These are phyloP conservation scores for Palloptera scutellata DNA, from an alignment of 2,888 invertebrate species.

Conservation along the genomic window DNA sequence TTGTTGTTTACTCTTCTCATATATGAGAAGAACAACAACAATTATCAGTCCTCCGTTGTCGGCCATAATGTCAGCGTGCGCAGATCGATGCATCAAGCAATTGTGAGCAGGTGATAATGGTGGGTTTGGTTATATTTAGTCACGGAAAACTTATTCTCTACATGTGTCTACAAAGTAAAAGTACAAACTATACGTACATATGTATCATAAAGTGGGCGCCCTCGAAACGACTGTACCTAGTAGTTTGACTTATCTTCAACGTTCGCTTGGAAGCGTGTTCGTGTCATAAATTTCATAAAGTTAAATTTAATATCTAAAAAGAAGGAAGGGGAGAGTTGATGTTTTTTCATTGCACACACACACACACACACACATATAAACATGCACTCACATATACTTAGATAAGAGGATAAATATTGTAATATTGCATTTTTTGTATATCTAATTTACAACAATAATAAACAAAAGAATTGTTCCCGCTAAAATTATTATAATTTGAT, in stretches of 20 bases:
- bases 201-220: slow-evolving; percentile 14
- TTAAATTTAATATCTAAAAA: slow-evolving; percentile 35
- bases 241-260: too few species aligned
- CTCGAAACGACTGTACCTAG: slow-evolving; percentile 20
- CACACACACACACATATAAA: too few species aligned
- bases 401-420: background rate
- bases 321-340: background rate
- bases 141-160: slow-evolving; percentile 32
- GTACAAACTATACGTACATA: too few species aligned
- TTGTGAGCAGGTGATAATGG: slow-evolving; percentile 40
- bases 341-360: background rate
- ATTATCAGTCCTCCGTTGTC: background rate
- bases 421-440: slow-evolving; percentile 4
- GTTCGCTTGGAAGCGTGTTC: slow-evolving; percentile 39
- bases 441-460: background rate
- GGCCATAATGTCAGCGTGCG: slow-evolving; percentile 2
- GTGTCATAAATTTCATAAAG: slow-evolving; percentile 40
- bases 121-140: slow-evolving; percentile 38
- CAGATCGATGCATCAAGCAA: background rate
- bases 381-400: background rate
- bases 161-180: background rate
- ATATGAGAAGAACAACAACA: background rate
- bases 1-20: background rate
- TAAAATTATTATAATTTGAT: slow-evolving; percentile 5
- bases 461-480: background rate